These are phyloP conservation scores for Eumerus sabulonum DNA, from an alignment of 2,888 invertebrate genomes.

Conservation along the genomic window DNA sequence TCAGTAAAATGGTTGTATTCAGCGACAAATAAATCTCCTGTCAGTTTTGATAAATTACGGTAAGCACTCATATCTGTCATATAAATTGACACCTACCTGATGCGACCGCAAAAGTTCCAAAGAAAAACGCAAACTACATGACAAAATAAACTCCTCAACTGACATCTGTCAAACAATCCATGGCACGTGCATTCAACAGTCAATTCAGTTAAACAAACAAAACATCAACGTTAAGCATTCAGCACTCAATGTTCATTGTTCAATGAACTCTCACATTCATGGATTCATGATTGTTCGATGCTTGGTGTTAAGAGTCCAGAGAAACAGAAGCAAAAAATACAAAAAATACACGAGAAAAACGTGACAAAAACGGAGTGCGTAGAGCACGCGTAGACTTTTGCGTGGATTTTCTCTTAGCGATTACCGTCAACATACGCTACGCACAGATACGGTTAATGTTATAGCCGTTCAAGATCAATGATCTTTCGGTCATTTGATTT, in stretches of 20 bases:
- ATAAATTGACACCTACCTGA: too few relatives aligned
- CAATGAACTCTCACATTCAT: conserved; percentile 59
- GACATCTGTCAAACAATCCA: conserved; percentile 32
- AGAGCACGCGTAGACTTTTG: conserved; percentile 50
- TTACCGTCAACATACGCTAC: conserved; percentile 20
- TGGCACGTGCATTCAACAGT: conserved; percentile 29
- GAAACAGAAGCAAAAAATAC: conserved; percentile 28
- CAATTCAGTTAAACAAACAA: conserved; percentile 43
- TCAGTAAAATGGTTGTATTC: too few relatives aligned
- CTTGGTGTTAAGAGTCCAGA: too few relatives aligned
- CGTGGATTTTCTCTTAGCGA: conserved; percentile 49
- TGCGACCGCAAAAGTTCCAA: too few relatives aligned
- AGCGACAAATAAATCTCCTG: too few relatives aligned
- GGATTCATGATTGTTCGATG: conserved; percentile 42
- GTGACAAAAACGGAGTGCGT: conserved; percentile 40
- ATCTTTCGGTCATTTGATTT: conserved; percentile 17
- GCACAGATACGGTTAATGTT: background rate
- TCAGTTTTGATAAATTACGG: too few relatives aligned
- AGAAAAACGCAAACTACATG: background rate
- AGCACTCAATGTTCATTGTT: conserved; percentile 36
- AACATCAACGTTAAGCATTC: background rate
- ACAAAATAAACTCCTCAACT: background rate
- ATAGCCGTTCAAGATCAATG: conserved; percentile 29
- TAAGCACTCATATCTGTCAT: too few relatives aligned
- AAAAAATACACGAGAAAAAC: conserved; percentile 14